phyloP scores from a whole-genome alignment of 1,140 invertebrate species.

The Rhagoletis pomonella region DNA sequence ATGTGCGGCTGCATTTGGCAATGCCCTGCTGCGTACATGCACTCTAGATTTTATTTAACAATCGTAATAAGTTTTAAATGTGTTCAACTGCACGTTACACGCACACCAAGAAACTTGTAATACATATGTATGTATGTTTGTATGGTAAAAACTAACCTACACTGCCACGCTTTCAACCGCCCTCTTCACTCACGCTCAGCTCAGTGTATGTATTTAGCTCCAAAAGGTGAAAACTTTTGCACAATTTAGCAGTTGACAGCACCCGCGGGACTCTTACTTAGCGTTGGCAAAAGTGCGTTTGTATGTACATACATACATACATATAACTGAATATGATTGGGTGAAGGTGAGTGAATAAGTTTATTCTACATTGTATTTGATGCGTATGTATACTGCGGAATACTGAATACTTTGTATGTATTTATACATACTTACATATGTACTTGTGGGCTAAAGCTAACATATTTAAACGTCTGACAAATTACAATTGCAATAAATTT shows the following conservation, averaged over 20 bases:
- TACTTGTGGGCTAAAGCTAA: slow-evolving; percentile 6
- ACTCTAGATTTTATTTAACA: slow-evolving; percentile 52
- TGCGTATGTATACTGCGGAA: neutral
- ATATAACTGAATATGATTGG: neutral
- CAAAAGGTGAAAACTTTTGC: slow-evolving; percentile 36
- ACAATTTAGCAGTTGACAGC: slow-evolving; percentile 48
- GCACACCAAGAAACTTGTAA: neutral
- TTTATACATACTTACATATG: neutral
- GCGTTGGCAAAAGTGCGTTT: neutral
- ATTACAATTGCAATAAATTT: slow-evolving; percentile 53
- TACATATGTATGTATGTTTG: neutral
- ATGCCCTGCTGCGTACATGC: neutral
- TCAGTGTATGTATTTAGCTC: no score
- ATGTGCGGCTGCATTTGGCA: slow-evolving; percentile 39
- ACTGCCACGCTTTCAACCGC: no score
- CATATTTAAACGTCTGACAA: slow-evolving; percentile 1
- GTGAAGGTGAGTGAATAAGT: neutral
- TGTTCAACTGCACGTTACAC: slow-evolving; percentile 19
- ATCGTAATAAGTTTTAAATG: slow-evolving; percentile 47
- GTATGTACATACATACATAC: neutral
- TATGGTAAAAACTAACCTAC: no score
- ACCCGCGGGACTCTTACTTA: slow-evolving; percentile 36
- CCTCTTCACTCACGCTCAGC: neutral
- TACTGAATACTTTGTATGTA: neutral
- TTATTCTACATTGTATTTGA: neutral